Evolutionary conservation across 2,113 vertebrate species (phyloP), one percentile per base, ranked within the genome.

Genomic region (Platycercus adscitus): DNA sequence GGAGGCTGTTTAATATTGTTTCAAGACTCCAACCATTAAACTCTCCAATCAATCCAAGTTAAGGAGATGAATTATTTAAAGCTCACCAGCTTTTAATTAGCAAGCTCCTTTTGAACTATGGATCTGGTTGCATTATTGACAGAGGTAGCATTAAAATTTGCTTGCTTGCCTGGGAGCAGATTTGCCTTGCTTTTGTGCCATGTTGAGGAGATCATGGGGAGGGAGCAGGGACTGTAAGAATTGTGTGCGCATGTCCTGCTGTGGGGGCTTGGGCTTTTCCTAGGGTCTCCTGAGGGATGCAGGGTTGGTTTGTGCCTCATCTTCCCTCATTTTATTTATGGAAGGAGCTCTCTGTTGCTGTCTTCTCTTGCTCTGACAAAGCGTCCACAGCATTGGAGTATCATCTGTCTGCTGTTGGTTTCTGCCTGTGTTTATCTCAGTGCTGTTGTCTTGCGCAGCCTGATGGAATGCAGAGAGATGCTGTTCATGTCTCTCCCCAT

Each of bases 61-160:
- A 99, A 99, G 98, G 99, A 99, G 99, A 99, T 99, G 99, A 99
- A 99, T 99, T 99, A 99, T 99, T 99, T 99, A 99, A 99, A 98
- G 98, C 98, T 98, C 98, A 98, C 98, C 97, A 98, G 98, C 98
- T 99, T 98, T 99, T 99, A 99, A 99, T 99, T 99, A 99, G 99
- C 99, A 98, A 97, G 98, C 98, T 99, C 98, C 98, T 99, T 99
- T 98, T 98, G 98, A 99, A 98, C 98, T 99, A 99, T 99, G 98
- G 98, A 99, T 99, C 98, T 98, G 96, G 98, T 98, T 98, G 98
- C 97, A 99, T 99, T 99, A 99, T 99, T 99, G 99, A 99, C 99
- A 85, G 97, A 98, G 97, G 96, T 97, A 98, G 96, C 96, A 97
- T 95, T 97, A 96, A 97, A 96, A 98, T 97, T 94, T 98, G 93